These are phyloP conservation scores for Halichoeres trimaculatus DNA, from an alignment of 2,113 vertebrate species.

Conservation along the genomic window DNA sequence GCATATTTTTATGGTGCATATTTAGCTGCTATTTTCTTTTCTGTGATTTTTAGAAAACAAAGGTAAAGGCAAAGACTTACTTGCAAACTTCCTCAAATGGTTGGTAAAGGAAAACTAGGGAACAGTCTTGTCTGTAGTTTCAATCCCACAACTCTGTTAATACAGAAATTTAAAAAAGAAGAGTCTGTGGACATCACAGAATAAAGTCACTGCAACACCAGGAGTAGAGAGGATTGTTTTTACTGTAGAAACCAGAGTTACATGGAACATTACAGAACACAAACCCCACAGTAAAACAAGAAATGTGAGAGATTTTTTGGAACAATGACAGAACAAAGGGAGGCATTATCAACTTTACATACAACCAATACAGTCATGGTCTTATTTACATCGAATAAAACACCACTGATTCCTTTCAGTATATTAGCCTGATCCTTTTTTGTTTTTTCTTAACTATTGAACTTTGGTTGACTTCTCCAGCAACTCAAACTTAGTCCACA, in stretches of 20 bases:
- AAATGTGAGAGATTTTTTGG: constrained; percentile 28
- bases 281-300: constrained; percentile 32
- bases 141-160: too few species aligned
- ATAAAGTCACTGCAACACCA: background rate
- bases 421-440: constrained; percentile 11
- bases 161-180: too few species aligned
- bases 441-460: background rate
- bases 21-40: too few species aligned
- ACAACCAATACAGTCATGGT: constrained; percentile 37
- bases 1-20: too few species aligned
- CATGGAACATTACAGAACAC: background rate
- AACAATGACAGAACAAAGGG: constrained; percentile 44
- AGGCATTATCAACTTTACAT: constrained; percentile 4
- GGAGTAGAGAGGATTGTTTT: constrained; percentile 32
- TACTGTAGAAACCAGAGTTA: constrained; percentile 42
- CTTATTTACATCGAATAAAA: constrained; percentile 52
- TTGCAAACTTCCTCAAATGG: too few species aligned
- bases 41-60: too few species aligned
- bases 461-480: constrained; percentile 18
- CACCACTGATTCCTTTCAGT: background rate
- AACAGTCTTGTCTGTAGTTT: too few species aligned
- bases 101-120: too few species aligned
- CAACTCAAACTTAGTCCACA: constrained; percentile 5
- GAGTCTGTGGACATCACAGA: background rate
- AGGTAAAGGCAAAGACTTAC: too few species aligned